Base-by-base conservation (phyloP, 2,888 invertebrate genomes). In the Aphrophora alni region DNA sequence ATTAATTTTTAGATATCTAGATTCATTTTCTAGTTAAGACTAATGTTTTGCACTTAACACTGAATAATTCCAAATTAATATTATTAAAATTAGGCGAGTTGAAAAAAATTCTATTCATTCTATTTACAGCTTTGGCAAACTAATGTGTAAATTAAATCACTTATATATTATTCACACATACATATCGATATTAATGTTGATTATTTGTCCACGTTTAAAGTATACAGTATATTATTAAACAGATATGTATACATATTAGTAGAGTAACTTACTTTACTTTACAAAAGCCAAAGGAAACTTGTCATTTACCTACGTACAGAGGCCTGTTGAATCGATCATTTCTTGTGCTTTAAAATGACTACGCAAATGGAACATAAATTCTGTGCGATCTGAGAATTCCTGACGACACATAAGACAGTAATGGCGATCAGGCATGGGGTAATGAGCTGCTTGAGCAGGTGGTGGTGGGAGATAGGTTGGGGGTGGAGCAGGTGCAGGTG, bases 291-390 rank as follows among this genome's bases (percentile, higher is more conserved):
- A 33, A 33, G 33, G 8, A 21, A 59, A 59, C n/a, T 21, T n/a
- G n/a, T n/a, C n/a, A 59, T 59, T 21, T 14, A 44, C 12, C 14
- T 59, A 59, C 14, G 59, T 59, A 59, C 59, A 59, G 10, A 59
- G 59, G 21, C 59, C 59, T 10, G 80, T 74, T 28, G 78, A 26
- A 68, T 82, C 81, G 25, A 74, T 59, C 71, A 75, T 81, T 26
- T 83, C 81, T 44, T 83, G 82, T 21, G 84, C 69, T 85, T 92
- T 92, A 84, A 93, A 92, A 86, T 93, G 93, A 25, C 92, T 92
- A 84, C 93, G 88, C 21, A 93, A 92, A 86, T 93, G 93, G 87
- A 93, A 92, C 92, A 93, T 92, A 86, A 93, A 92, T 86, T 93
- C 93, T 0, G 93, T 91, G 87, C 93, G 92, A 21, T 92, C 91